phyloP scores from a whole-genome alignment of 2,113 vertebrate genomes.

The Prolemur simus region DNA sequence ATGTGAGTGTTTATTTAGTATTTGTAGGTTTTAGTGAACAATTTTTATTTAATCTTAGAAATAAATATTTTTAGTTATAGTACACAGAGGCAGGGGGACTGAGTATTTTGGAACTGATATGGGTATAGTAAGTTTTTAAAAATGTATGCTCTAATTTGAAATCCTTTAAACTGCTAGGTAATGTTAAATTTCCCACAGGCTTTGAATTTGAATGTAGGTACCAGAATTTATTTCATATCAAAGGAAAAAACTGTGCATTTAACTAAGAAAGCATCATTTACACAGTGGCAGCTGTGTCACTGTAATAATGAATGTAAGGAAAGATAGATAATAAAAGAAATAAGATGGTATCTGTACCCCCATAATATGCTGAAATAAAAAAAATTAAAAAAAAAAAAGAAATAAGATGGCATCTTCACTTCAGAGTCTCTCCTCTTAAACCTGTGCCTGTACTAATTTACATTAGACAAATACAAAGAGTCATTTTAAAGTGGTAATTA shows the following conservation, averaged over 20 bases:
- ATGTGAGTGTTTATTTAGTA: not conserved
- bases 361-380: too few species aligned
- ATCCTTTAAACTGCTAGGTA: constrained; percentile 23
- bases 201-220: not conserved
- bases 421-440: not conserved
- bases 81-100: not conserved
- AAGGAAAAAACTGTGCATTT: not conserved
- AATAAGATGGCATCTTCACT: not conserved
- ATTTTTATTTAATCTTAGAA: constrained; percentile 17
- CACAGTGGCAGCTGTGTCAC: not conserved
- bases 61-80: not conserved
- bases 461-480: not conserved
- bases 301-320: not conserved
- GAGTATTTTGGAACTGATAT: not conserved
- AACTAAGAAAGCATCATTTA: constrained; percentile 12
- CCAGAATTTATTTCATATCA: not conserved
- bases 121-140: not conserved
- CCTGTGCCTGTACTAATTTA: not conserved
- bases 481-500: not conserved
- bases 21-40: not conserved
- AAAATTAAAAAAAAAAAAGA: not conserved
- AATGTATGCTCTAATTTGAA: constrained; percentile 35
- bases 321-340: not conserved
- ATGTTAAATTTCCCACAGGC: not conserved
- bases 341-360: not conserved